Base-by-base conservation (phyloP, 2,888 invertebrate species). In the Augiades crinisus region DNA sequence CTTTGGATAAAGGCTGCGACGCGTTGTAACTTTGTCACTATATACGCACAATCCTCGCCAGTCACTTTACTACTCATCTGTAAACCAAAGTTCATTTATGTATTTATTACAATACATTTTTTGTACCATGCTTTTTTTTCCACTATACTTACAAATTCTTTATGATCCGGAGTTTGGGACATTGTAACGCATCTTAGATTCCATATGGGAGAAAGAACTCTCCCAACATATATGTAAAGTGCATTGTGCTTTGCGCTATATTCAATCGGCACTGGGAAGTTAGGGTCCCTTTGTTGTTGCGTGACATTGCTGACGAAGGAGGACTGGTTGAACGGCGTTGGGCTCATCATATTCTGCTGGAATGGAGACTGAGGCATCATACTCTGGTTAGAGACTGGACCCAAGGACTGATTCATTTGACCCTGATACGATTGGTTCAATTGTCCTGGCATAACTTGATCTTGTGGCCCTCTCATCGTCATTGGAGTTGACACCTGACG, bases 191-290 rank as follows among this genome's bases (percentile, higher is more conserved):
- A 95, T 74, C 93, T 92, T 59, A 93, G 84, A 64, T 93, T 94
- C 99, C 99, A 99, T 57, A 99, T 91, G 0, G 97, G 95, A 21
- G 96, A 90, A 12, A 99, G 84, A 62, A 99, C 94, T 62, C 99
- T 92, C 14, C 96, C 94, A 8, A 98, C 93, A 72, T 97, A 98
- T 33, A 98, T 91, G 81, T 98, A 99, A 5, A 99, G 91, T 0
- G 98, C 98, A 72, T 98, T 96, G 75, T 99, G 99, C 74, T 97
- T 97, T 0, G 96, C 93, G 0, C 88, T 90, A 58, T 80, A 90
- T 65, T 88, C 92, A 59, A 85, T 62, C 72, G 88, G 84, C 64
- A 89, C 56, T 36, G 83, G 77, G 62, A 78, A 76, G 70, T 78
- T 73, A 57, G 90, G 75, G 13, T 45, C 51, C 66, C 77, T 70